Evolutionary conservation across 2,113 vertebrate species (phyloP).

Genomic region (Ochotona princeps): DNA sequence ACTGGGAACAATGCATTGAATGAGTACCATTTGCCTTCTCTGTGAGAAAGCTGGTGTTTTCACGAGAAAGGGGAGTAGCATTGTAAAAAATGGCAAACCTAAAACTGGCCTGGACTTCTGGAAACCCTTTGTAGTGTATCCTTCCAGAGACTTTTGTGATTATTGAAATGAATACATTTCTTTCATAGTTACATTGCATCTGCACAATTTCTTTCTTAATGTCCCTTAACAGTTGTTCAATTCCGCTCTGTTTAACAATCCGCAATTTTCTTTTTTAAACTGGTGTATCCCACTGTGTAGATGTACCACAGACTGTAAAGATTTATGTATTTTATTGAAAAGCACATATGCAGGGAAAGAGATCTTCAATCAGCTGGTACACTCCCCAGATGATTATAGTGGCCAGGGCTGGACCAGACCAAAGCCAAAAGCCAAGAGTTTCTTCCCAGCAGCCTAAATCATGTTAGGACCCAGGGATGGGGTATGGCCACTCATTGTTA

Average conservation of each 20-base stretch:
- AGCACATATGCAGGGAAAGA: too few relatives aligned
- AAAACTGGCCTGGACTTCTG: not conserved
- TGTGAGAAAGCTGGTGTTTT: not conserved
- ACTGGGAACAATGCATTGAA: not conserved
- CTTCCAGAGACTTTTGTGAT: conserved; percentile 29
- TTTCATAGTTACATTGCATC: not conserved
- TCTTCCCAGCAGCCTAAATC: too few relatives aligned
- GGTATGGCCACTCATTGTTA: too few relatives aligned
- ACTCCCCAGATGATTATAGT: too few relatives aligned
- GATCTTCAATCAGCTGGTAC: too few relatives aligned
- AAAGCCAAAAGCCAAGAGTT: too few relatives aligned
- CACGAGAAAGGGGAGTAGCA: not conserved
- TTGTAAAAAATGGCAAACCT: not conserved
- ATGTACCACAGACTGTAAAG: not conserved
- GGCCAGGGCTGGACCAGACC: too few relatives aligned
- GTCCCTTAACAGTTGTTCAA: not conserved
- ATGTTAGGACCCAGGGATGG: too few relatives aligned
- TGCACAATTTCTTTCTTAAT: not conserved
- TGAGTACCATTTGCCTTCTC: not conserved
- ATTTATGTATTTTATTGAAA: too few relatives aligned
- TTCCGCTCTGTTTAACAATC: too few relatives aligned
- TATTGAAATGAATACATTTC: not conserved
- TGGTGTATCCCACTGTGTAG: not conserved
- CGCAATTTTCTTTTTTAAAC: not conserved
- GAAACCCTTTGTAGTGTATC: not conserved